A percentile compares a stretch with the other conserved stretches of the same genome.
Evolutionary conservation across 2,888 invertebrate genomes (phyloP).

Genomic region (Clivina fossor): DNA sequence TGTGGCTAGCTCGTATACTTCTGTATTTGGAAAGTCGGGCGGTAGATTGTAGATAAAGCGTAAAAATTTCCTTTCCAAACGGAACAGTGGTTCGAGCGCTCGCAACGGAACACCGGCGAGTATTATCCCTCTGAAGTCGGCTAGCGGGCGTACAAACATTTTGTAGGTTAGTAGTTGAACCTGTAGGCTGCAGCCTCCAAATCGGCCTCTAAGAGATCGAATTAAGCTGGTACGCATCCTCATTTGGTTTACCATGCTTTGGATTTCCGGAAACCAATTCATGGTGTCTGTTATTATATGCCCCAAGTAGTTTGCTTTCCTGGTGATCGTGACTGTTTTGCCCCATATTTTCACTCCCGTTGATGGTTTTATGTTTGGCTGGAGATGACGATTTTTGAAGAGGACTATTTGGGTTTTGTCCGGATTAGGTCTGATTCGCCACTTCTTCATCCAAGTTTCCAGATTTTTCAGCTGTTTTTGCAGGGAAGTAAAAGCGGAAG

Average conservation of each 20-base stretch:
- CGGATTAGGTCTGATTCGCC: not conserved
- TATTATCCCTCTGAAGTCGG: slow-evolving; percentile 4
- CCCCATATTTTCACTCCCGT: too few species aligned
- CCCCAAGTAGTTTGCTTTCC: too few species aligned
- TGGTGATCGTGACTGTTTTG: too few species aligned
- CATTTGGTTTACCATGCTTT: too few species aligned
- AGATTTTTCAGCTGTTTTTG: not conserved
- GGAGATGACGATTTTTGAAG: not conserved
- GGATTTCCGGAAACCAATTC: too few species aligned
- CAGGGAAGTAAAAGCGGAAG: not conserved
- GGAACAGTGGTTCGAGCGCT: not conserved
- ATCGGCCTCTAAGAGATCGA: slow-evolving; percentile 2
- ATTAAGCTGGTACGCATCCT: not conserved
- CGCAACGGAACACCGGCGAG: not conserved
- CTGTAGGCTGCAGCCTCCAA: not conserved
- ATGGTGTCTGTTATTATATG: too few species aligned
- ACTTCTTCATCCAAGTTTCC: not conserved
- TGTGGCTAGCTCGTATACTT: not conserved
- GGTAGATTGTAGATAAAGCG: not conserved
- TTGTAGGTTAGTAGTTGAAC: slow-evolving; percentile 8
- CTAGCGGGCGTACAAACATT: slow-evolving; percentile 5
- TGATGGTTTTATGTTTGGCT: too few species aligned
- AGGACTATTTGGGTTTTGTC: not conserved
- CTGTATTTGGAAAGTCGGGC: not conserved
- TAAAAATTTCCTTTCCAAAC: slow-evolving; percentile 5